Evolutionary conservation across 2,888 invertebrate species (phyloP), one percentile per base, ranked within the genome.

Genomic region (Ormia ochracea): DNA sequence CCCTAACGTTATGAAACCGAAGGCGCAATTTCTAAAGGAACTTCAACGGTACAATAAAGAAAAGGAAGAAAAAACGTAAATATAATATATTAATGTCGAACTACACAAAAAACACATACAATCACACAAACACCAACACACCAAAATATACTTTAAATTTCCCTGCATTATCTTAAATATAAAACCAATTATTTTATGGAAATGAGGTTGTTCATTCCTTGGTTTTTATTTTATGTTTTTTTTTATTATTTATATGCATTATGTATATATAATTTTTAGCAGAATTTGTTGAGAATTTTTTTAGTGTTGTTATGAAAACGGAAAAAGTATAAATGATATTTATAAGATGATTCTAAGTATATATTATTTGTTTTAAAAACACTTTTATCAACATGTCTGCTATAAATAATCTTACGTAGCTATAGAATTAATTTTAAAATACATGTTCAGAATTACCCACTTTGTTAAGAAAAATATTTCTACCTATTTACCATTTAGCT

Each of bases 1-100:
- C 72, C 96, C 96, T 0, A 97, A 96, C 86, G 93, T 96, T 6
- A 96, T 97, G 96, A 97, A 97, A 90, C 96, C 96, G 5, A 96
- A 96, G 90, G 95, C 95, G 77, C 96, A 96, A 89, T 96, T 96
- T 88, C 91, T 96, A 9, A 95, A 96, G 88, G 96, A 97, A 88
- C 91, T 97, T 81, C 96, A 96, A 90, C 93, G 95, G 88, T 96
- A 96, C 90, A 96, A 97, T 88, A 95, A 95, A 90, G 96, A 97
- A 87, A 96, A 96, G 87, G 96, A 96, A 87, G 96, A 96, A 87
- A 96, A 96, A 90, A 95, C 95, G 91, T 95, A 94, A 87, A 77
- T 58, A 65, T 66, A 14, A 52, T 36, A 21, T 31, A 43, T 65
- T 72, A 59, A 14, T 33, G 23, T 48, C 9, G 58, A 31, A 23